Conservation (phyloP, 2,113 vertebrate genomes). For the Cyanoramphus novaezelandiae region DNA sequence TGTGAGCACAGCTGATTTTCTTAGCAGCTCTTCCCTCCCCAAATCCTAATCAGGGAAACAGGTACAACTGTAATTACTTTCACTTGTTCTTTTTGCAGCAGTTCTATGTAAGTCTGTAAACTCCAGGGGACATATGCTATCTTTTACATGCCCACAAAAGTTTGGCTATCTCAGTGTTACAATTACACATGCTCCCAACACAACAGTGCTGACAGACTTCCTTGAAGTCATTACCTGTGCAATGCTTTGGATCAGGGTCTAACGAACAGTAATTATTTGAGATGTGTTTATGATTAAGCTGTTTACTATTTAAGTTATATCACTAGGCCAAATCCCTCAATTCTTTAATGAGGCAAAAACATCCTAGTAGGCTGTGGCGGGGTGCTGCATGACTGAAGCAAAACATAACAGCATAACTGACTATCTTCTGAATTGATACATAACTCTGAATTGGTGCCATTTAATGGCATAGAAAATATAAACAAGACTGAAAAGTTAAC, state of each 20-base stretch:
- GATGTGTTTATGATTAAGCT: neutral
- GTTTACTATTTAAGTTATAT: neutral
- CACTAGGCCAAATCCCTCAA: neutral
- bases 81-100: neutral
- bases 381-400: neutral
- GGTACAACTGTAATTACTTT: rapidly evolving
- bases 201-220: neutral
- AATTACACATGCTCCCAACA: neutral
- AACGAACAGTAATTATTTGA: neutral
- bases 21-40: neutral
- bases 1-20: neutral
- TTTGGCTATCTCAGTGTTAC: neutral
- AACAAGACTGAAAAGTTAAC: neutral
- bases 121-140: neutral
- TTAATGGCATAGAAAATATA: neutral
- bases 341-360: neutral
- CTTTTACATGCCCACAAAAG: neutral
- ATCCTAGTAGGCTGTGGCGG: neutral
- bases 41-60: neutral
- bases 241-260: neutral
- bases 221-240: neutral
- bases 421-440: neutral
- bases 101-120: neutral
- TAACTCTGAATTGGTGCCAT: neutral
- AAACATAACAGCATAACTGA: neutral